Evolutionary conservation across 2,797 vertebrate genomes (phyloP).

Genomic region (Hapalemur alaotrensis): DNA sequence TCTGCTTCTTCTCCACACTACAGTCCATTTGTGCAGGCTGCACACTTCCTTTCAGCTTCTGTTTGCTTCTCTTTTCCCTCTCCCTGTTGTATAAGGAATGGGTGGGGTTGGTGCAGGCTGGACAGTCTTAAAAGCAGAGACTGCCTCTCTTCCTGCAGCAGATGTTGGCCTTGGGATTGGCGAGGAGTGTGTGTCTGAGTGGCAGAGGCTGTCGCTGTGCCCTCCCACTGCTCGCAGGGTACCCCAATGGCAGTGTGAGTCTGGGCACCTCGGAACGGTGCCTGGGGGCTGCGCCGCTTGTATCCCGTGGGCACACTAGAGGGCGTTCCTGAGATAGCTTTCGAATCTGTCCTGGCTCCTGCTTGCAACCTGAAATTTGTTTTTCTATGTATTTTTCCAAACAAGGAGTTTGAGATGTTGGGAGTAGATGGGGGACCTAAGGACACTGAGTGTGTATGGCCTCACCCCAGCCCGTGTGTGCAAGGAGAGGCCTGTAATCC

Average conservation of each 20-base stretch:
- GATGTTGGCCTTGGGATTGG: neutral
- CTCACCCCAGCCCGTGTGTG: neutral
- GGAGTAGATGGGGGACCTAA: neutral
- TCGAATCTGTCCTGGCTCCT: neutral
- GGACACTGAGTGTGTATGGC: neutral
- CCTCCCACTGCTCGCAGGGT: neutral
- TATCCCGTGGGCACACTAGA: conserved; percentile 61
- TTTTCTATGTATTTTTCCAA: conserved; percentile 35
- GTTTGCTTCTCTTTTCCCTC: neutral
- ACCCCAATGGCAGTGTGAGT: neutral
- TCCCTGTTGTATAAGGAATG: neutral
- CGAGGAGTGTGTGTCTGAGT: neutral
- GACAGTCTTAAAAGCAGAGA: neutral
- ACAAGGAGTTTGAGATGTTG: conserved; percentile 18
- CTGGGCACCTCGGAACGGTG: neutral
- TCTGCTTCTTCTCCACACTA: neutral
- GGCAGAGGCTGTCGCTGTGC: neutral
- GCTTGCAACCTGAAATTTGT: conserved; percentile 20
- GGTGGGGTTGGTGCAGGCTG: conserved; percentile 25
- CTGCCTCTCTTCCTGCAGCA: conserved; percentile 45
- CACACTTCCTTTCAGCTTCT: neutral
- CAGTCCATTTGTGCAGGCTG: neutral
- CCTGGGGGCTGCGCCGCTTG: neutral
- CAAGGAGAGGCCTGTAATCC: neutral
- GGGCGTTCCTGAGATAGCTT: conserved; percentile 71